Evolutionary conservation across 2,113 vertebrate species (phyloP).

Genomic region (Platanista minor): DNA sequence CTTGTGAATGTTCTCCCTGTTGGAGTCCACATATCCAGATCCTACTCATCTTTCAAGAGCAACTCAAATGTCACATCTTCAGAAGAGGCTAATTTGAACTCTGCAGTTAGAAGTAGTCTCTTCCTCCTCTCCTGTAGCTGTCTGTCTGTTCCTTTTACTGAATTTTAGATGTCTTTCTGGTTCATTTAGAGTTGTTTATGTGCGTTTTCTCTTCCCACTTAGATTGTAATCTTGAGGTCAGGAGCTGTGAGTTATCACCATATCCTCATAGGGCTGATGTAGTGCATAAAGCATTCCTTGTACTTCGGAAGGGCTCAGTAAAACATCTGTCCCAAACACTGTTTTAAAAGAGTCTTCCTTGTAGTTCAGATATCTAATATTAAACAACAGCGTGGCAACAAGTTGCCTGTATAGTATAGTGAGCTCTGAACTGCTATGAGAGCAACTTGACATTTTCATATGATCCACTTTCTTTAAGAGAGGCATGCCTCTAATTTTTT

Average conservation of each 20-base stretch:
- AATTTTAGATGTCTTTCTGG: not conserved
- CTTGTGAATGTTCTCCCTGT: not conserved
- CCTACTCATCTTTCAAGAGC: not conserved
- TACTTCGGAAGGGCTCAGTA: not conserved
- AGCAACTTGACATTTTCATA: not conserved
- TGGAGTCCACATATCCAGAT: not conserved
- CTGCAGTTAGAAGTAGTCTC: not conserved
- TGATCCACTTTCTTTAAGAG: not conserved
- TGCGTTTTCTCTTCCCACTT: not conserved
- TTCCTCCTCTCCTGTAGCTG: not conserved
- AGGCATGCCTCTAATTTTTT: not conserved
- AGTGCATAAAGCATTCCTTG: not conserved
- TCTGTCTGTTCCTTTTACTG: not conserved
- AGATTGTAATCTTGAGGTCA: not conserved
- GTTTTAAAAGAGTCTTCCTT: not conserved
- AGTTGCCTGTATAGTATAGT: not conserved
- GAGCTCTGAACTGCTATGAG: not conserved
- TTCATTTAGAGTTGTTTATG: not conserved
- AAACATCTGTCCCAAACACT: not conserved
- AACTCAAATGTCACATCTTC: not conserved
- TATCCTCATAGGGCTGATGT: not conserved
- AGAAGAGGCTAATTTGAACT: not conserved
- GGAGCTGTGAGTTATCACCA: not conserved
- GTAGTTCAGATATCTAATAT: not conserved
- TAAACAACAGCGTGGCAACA: not conserved